Conservation (phyloP, 1,140 invertebrate genomes). For the Trichonephila clavipes region DNA sequence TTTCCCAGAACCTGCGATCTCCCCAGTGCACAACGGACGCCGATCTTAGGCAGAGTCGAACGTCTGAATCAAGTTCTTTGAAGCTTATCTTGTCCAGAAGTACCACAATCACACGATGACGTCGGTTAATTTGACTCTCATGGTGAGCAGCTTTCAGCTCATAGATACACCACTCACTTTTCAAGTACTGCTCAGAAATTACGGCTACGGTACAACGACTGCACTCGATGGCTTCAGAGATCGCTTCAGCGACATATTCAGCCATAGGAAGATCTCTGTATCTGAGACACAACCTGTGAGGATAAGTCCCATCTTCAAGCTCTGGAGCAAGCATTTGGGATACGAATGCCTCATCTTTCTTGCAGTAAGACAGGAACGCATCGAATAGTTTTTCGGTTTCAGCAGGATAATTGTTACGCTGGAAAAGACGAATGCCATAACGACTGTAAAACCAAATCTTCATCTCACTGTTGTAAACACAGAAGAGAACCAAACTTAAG, state of each 20-base stretch:
- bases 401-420: constrained; percentile 82
- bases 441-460: constrained; percentile 81
- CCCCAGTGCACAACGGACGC: constrained; percentile 81
- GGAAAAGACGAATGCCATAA: constrained; percentile 86
- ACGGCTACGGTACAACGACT: constrained; percentile 94
- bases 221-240: constrained; percentile 93
- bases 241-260: constrained; percentile 92
- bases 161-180: constrained; percentile 95
- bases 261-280: constrained; percentile 93
- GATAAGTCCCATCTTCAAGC: constrained; percentile 89
- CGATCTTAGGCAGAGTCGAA: constrained; percentile 75
- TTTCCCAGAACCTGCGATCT: constrained; percentile 96
- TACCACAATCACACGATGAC: constrained; percentile 91
- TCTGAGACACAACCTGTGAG: constrained; percentile 93
- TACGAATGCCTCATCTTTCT: constrained; percentile 95
- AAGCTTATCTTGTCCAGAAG: constrained; percentile 77
- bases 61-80: constrained; percentile 77
- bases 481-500: constrained; percentile 86
- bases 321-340: constrained; percentile 90
- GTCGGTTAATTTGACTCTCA: constrained; percentile 88
- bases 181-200: constrained; percentile 95
- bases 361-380: constrained; percentile 95
- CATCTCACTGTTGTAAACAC: constrained; percentile 87
- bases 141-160: constrained; percentile 96
- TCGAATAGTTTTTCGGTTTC: constrained; percentile 94